These are phyloP conservation scores for Venusia cambrica DNA, from an alignment of 2,888 invertebrate species.

Conservation along the genomic window DNA sequence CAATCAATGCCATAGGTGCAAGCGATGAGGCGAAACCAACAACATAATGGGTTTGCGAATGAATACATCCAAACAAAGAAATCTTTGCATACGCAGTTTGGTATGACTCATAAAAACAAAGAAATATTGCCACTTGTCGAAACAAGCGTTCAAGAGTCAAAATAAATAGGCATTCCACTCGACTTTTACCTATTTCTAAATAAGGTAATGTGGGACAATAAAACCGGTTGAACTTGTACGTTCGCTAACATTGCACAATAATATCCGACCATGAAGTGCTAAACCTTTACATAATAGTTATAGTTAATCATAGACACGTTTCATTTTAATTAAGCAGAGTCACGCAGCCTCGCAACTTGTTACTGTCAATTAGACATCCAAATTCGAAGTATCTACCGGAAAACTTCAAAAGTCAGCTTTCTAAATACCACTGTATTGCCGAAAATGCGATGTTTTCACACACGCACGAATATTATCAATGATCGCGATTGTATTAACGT, in stretches of 20 bases:
- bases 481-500: slow-evolving; percentile 38
- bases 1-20: neutral
- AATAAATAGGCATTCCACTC: too few species aligned
- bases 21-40: slow-evolving; percentile 1
- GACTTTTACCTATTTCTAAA: slow-evolving; percentile 9
- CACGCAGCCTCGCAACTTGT: too few species aligned
- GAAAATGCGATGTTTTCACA: slow-evolving; percentile 8
- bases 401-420: slow-evolving; percentile 14
- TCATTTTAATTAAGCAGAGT: too few species aligned
- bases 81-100: slow-evolving; percentile 18
- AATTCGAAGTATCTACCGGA: slow-evolving; percentile 10
- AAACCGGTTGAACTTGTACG: slow-evolving; percentile 37
- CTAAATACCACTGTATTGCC: slow-evolving; percentile 14
- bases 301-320: too few species aligned
- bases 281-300: too few species aligned
- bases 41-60: slow-evolving; percentile 1
- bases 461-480: slow-evolving; percentile 13
- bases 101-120: slow-evolving; percentile 19
- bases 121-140: too few species aligned
- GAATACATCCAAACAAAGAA: slow-evolving; percentile 22
- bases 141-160: too few species aligned
- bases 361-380: too few species aligned
- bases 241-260: slow-evolving; percentile 36
- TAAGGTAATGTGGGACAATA: slow-evolving; percentile 26
- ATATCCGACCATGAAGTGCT: slow-evolving; percentile 24